These are phyloP conservation scores for Neotoma lepida DNA, from an alignment of 2,113 vertebrate species.

Conservation along the genomic window DNA sequence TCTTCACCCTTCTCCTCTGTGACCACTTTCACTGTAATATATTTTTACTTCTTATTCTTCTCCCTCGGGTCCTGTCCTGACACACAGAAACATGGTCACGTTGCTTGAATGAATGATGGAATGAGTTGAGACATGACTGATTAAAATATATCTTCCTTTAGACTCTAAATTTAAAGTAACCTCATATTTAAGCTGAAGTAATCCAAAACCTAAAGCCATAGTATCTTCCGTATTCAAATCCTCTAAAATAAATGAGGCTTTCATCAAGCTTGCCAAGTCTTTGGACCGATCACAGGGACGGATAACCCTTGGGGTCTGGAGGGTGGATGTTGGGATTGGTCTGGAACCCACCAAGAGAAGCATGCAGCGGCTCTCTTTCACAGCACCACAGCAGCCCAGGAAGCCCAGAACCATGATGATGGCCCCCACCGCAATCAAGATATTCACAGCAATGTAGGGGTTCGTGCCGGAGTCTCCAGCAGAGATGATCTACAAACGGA, in stretches of 20 bases:
- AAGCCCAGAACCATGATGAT: conserved; percentile 93
- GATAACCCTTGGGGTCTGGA: neutral
- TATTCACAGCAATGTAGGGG: conserved; percentile 38
- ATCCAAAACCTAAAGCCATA: neutral
- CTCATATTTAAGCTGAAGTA: neutral
- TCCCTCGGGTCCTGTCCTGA: neutral
- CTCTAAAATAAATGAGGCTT: neutral
- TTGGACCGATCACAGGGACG: neutral
- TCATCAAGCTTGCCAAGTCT: neutral
- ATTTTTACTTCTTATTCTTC: neutral
- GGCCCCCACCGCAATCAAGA: conserved; percentile 85
- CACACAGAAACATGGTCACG: neutral
- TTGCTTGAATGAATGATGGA: neutral
- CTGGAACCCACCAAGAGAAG: conserved; percentile 88
- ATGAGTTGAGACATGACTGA: neutral
- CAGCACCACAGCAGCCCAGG: conserved; percentile 93
- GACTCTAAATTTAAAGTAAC: too few relatives aligned
- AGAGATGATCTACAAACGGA: conserved; percentile 45
- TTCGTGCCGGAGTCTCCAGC: accelerated
- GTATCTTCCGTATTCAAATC: neutral
- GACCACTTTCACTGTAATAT: neutral
- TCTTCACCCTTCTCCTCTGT: neutral
- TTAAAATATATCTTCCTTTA: neutral
- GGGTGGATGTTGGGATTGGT: accelerated
- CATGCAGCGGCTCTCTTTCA: conserved; percentile 91